phyloP scores from a whole-genome alignment of 2,888 invertebrate species.

The Drosophila formosana region DNA sequence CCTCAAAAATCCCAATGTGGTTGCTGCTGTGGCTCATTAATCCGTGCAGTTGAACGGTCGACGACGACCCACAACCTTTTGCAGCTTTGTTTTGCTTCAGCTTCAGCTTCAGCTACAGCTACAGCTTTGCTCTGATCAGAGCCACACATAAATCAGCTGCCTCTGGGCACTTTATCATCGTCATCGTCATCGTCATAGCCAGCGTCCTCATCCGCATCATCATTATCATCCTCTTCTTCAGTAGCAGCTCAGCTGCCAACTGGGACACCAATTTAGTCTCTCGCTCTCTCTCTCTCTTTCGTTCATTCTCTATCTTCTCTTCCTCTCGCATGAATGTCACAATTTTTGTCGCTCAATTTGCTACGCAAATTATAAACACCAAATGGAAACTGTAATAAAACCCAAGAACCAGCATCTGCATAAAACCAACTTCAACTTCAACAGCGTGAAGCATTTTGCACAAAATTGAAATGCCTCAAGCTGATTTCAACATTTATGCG shows the following conservation, averaged over 20 bases:
- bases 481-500: constrained; percentile 72
- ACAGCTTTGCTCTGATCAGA: constrained; percentile 27
- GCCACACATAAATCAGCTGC: constrained; percentile 69
- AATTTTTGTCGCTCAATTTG: constrained; percentile 70
- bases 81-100: constrained; percentile 44
- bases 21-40: constrained; percentile 72
- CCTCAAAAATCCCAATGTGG: constrained; percentile 70
- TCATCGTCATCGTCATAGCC: constrained; percentile 43
- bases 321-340: constrained; percentile 60
- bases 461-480: constrained; percentile 72
- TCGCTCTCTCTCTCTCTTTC: neutral
- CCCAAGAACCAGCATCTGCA: constrained; percentile 40
- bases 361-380: constrained; percentile 74
- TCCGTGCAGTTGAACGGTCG: constrained; percentile 70
- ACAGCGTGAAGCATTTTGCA: constrained; percentile 24
- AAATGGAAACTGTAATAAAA: constrained; percentile 65
- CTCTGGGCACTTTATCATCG: constrained; percentile 67
- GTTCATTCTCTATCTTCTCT: constrained; percentile 5
- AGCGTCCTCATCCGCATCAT: constrained; percentile 18
- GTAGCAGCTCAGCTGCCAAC: constrained; percentile 53
- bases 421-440: constrained; percentile 48
- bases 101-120: neutral
- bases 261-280: constrained; percentile 62
- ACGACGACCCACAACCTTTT: constrained; percentile 46
- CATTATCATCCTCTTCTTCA: constrained; percentile 28